These are phyloP conservation scores for Limnodromus scolopaceus DNA, from an alignment of 2,797 vertebrate species.

Conservation along the genomic window DNA sequence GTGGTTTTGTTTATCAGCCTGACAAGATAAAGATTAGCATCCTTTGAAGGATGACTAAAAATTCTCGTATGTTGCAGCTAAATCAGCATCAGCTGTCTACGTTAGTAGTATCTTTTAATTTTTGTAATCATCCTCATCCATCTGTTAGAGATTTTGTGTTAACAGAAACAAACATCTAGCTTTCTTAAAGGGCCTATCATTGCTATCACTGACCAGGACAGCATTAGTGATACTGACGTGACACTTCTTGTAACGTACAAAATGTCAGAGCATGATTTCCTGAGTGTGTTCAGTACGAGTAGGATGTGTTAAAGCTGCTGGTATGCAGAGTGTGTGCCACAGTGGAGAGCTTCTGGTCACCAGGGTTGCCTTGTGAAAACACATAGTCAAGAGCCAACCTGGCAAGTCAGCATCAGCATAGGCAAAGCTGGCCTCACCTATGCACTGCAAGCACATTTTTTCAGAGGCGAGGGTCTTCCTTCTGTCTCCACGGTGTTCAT, in stretches of 20 bases:
- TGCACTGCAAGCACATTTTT: neutral
- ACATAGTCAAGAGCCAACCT: neutral
- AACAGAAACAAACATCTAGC: neutral
- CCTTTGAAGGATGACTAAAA: conserved; percentile 5
- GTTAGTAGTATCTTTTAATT: neutral
- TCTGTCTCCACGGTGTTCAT: neutral
- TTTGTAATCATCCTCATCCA: neutral
- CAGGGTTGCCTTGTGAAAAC: neutral
- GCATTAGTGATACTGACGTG: neutral
- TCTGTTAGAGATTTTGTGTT: neutral
- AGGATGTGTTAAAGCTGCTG: neutral
- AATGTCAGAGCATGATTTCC: neutral
- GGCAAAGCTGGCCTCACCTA: neutral
- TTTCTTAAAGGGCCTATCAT: neutral
- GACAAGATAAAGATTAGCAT: neutral
- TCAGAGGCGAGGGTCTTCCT: neutral
- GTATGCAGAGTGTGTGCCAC: neutral
- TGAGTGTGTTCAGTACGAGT: neutral
- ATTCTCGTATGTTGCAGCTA: neutral
- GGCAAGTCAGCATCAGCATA: neutral
- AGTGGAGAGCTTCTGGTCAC: neutral
- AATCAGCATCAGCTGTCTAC: neutral
- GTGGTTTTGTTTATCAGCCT: conserved; percentile 9
- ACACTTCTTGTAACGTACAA: neutral
- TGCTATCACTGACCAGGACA: neutral